phyloP scores from a whole-genome alignment of 2,113 vertebrate species.

The Saguinus imperator region DNA sequence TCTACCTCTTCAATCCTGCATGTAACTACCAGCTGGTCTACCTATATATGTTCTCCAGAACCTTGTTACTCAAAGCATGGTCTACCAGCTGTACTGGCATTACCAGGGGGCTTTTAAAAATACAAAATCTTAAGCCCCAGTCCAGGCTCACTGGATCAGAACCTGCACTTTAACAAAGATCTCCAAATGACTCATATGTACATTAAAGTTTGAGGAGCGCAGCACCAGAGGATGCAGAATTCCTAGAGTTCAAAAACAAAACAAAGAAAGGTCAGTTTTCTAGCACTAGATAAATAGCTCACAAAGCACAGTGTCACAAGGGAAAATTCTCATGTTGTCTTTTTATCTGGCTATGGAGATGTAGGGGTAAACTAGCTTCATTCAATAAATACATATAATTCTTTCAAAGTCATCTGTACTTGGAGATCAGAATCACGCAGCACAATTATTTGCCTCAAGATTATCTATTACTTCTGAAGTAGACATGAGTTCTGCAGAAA shows the following conservation, averaged over 20 bases:
- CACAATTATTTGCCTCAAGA: background rate
- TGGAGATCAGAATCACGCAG: background rate
- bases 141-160: background rate
- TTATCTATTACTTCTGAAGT: slow-evolving; percentile 7
- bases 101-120: background rate
- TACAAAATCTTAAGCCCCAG: background rate
- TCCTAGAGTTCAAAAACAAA: background rate
- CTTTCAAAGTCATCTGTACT: background rate
- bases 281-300: background rate
- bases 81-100: background rate
- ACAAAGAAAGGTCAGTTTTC: background rate
- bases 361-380: background rate
- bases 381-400: slow-evolving; percentile 27
- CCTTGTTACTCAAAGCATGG: background rate
- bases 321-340: background rate
- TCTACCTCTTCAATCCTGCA: background rate
- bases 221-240: background rate
- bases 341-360: background rate
- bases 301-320: background rate
- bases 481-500: background rate
- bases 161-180: background rate
- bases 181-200: background rate
- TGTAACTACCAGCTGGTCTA: background rate
- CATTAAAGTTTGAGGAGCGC: background rate
- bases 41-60: background rate